Conservation (phyloP, 2,113 vertebrate species). For the Menidia beryllina region DNA sequence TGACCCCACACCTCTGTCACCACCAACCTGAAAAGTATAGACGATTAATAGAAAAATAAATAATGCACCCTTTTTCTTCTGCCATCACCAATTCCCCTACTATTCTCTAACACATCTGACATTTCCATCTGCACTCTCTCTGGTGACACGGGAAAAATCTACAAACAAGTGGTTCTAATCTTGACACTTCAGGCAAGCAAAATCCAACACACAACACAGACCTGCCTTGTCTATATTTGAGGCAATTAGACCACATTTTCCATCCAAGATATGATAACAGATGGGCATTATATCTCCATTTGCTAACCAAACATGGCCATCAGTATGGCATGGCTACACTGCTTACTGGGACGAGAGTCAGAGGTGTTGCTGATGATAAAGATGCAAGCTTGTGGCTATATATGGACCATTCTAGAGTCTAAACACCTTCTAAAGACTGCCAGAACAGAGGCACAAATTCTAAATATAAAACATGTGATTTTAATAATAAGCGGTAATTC, state of each 20-base stretch:
- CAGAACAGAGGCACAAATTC: conserved; percentile 28
- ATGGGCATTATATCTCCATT: conserved; percentile 80
- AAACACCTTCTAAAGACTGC: conserved; percentile 54
- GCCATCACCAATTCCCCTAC: conserved; percentile 3
- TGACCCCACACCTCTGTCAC: conserved; percentile 29
- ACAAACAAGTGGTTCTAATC: conserved; percentile 79
- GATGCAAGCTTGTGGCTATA: conserved; percentile 70
- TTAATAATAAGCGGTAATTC: conserved; percentile 2
- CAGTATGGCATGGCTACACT: conserved; percentile 78
- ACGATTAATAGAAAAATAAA: conserved; percentile 7
- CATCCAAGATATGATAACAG: conserved; percentile 75
- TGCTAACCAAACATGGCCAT: conserved; percentile 88
- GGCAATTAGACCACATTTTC: conserved; percentile 77
- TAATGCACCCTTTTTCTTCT: conserved; percentile 13
- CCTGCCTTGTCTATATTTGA: conserved; percentile 78
- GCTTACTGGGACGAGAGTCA: conserved; percentile 78
- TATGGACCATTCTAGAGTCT: conserved; percentile 69
- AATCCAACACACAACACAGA: conserved; percentile 66
- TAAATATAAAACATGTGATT: conserved; percentile 27
- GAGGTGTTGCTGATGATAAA: conserved; percentile 85
- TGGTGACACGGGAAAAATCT: conserved; percentile 67
- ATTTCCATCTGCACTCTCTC: conserved; percentile 39
- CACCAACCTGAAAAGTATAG: conserved; percentile 9
- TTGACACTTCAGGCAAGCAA: conserved; percentile 79
- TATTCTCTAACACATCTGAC: conserved; percentile 22